A percentile compares a stretch with the other conserved stretches of the same genome.
Conservation (phyloP, 2,888 invertebrate species). For the Pteria penguin region DNA sequence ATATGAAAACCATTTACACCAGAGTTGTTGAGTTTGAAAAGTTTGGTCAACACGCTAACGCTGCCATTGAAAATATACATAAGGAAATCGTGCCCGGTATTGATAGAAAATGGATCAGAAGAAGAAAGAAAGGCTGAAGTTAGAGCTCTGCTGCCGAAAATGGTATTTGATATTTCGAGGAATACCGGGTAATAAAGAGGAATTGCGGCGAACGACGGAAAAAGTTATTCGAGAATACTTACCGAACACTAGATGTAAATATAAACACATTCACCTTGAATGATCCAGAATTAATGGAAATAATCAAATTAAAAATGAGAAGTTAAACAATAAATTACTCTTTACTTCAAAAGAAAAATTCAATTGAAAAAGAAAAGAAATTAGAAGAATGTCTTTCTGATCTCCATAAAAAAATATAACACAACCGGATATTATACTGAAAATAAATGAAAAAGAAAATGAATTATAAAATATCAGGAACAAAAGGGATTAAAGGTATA, state of each 20-base stretch:
- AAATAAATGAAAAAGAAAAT: constrained; percentile 8
- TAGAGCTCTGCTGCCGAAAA: constrained; percentile 25
- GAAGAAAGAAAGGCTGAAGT: neutral
- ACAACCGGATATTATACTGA: neutral
- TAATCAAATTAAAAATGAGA: constrained; percentile 18
- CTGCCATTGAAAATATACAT: neutral
- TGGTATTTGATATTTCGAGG: constrained; percentile 22
- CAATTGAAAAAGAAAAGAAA: constrained; percentile 9
- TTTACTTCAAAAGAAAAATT: neutral
- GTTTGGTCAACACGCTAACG: neutral
- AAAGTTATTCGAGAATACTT: neutral
- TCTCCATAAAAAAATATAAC: neutral
- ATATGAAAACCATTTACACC: neutral
- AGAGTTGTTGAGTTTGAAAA: neutral
- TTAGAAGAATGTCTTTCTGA: neutral
- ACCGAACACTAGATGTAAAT: neutral
- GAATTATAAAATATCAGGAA: constrained; percentile 2
- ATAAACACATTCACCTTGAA: constrained; percentile 1
- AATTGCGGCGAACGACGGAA: constrained; percentile 6
- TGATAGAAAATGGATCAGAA: neutral
- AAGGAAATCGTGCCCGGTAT: neutral
- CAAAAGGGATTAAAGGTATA: constrained; percentile 2
- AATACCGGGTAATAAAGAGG: neutral
- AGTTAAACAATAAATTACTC: constrained; percentile 15
- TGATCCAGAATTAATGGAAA: constrained; percentile 24